phyloP scores from a whole-genome alignment of 2,888 invertebrate species.

The Graphium colonna region DNA sequence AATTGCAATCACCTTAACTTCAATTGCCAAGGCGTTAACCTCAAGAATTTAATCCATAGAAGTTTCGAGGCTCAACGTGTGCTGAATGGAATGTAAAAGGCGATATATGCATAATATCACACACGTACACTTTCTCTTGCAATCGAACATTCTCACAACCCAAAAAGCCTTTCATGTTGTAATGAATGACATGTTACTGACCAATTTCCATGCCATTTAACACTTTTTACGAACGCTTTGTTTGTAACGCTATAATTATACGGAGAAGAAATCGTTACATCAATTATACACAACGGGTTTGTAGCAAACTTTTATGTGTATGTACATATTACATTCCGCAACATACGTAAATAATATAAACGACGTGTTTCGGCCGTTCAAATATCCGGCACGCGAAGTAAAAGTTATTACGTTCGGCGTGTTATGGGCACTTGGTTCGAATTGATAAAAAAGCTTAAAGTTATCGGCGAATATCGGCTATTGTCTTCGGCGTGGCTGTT shows the following conservation, averaged over 20 bases:
- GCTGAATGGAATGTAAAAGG: conserved; percentile 8
- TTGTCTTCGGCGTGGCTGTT: background rate
- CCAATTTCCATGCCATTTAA: conserved; percentile 21
- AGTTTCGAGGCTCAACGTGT: background rate
- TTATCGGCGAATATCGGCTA: background rate
- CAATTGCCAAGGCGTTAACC: too few species aligned
- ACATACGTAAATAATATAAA: conserved; percentile 4
- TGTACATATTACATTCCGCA: conserved; percentile 9
- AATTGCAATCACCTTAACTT: too few species aligned
- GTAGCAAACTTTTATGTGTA: conserved; percentile 11
- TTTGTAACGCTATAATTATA: conserved; percentile 22
- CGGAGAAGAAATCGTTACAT: conserved; percentile 20
- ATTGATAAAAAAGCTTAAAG: background rate
- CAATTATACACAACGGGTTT: conserved; percentile 22
- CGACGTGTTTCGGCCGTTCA: conserved; percentile 1
- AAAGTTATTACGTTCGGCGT: background rate
- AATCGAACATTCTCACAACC: conserved; percentile 20
- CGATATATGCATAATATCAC: conserved; percentile 3
- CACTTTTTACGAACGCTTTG: conserved; percentile 20
- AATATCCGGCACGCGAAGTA: conserved; percentile 8
- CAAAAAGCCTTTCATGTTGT: conserved; percentile 15
- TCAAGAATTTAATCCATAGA: background rate
- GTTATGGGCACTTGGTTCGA: background rate
- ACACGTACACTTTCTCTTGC: conserved; percentile 18
- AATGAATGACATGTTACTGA: conserved; percentile 19